phyloP scores from a whole-genome alignment of 2,888 invertebrate species.

The Zaprionus obscuricornis region DNA sequence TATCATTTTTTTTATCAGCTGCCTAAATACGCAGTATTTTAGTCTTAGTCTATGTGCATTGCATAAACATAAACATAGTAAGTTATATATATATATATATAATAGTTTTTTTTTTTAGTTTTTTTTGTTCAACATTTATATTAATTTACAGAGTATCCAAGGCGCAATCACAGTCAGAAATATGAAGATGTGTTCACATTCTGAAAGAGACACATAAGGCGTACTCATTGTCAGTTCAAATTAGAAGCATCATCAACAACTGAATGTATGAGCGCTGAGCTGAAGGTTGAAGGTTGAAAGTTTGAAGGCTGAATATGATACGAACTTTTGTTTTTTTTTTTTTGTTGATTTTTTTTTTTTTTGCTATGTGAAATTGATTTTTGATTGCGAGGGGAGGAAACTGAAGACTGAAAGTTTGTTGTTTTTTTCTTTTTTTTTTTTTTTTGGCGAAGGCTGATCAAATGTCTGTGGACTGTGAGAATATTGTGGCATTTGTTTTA shows the following conservation, averaged over 20 bases:
- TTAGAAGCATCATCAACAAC: conserved; percentile 75
- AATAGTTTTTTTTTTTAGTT: conserved; percentile 19
- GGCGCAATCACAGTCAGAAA: conserved; percentile 82
- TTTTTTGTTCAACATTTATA: too few relatives aligned
- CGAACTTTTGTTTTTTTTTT: too few relatives aligned
- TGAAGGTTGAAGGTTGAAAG: conserved; percentile 13
- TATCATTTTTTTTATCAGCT: too few relatives aligned
- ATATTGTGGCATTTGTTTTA: too few relatives aligned
- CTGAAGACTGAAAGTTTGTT: conserved; percentile 35
- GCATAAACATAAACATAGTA: conserved; percentile 18
- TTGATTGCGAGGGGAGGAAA: conserved; percentile 31
- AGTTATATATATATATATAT: too few relatives aligned
- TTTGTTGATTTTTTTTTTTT: too few relatives aligned
- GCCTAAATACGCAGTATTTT: too few relatives aligned
- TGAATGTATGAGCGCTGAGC: conserved; percentile 63
- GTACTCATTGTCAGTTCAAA: conserved; percentile 80
- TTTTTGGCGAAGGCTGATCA: conserved; percentile 24
- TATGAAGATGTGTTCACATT: conserved; percentile 82
- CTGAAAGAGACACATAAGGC: conserved; percentile 82
- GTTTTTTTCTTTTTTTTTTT: conserved; percentile 4
- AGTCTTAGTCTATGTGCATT: conserved; percentile 65
- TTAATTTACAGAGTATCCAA: conserved; percentile 79
- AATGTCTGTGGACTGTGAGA: too few relatives aligned
- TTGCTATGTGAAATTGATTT: conserved; percentile 26
- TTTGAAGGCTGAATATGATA: conserved; percentile 28